Base-by-base conservation (phyloP, 2,113 vertebrate genomes). In the Taurulus bubalis region DNA sequence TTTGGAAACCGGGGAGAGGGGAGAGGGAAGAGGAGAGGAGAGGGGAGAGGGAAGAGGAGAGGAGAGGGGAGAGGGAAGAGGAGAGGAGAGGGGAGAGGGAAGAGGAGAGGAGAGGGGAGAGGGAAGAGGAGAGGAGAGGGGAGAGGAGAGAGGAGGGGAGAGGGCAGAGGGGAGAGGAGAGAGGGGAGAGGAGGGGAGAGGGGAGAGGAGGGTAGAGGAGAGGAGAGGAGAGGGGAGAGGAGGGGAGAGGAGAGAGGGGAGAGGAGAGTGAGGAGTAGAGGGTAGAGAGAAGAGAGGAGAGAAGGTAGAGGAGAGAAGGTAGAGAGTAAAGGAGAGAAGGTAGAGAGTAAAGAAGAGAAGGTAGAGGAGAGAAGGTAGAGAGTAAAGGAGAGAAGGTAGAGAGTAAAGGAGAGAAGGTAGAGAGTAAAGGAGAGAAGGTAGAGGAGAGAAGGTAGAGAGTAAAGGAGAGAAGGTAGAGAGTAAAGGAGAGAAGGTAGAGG, bases 381-480 rank as follows among this genome's bases (percentile, higher is more conserved):
- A n/a, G n/a, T n/a, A n/a, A n/a, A 60, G 79, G 20, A 53, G n/a
- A 47, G 42, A 22, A 18, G 18, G 12, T 5, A 4, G 2, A 9
- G 1, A 8, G 9, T 12, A 3, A 7, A 32, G 38, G 20, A 34
- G 40, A 32, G 22, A 3, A 7, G n/a, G 26, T n/a, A n/a, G 20
- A 40, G 47, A 32, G 7, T 2, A 36, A 32, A 10, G 20, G 53
- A 77, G 24, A 56, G 22, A 56, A 36, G 28, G n/a, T 12, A 22
- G 20, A 4, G 3, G 20, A n/a, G 12, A 26, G 40, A 24, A 32
- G 2, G 18, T 14, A 24, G 20, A 38, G 45, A 30, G 71, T 97
- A 98, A 28, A 99, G 94, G 16, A 96, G 90, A 12, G 53, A 3
- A 32, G 9, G n/a, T n/a, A n/a, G n/a, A n/a, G n/a, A n/a, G n/a